A percentile compares a stretch with the other conserved stretches of the same genome.
Evolutionary conservation across 1,140 invertebrate species (phyloP).

Genomic region (Rhopalosiphum maidis): DNA sequence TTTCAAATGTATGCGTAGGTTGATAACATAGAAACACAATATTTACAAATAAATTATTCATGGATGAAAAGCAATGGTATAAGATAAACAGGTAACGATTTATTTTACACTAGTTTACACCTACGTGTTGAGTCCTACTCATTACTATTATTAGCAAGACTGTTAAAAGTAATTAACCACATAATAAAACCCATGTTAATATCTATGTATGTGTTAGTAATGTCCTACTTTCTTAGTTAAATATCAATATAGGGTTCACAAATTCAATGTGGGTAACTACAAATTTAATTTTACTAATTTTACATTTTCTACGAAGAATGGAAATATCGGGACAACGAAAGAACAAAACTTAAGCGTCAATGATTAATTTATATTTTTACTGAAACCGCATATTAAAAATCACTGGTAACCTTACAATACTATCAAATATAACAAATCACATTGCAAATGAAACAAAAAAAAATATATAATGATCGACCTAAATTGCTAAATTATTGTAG

Average conservation of each 20-base stretch:
- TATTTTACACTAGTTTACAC: not conserved
- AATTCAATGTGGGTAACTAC: not conserved
- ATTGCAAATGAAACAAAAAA: too few species aligned
- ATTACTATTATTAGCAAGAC: not conserved
- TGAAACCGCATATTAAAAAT: too few species aligned
- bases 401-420: not conserved
- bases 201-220: not conserved
- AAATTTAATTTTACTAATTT: not conserved
- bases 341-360: not conserved
- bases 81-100: not conserved
- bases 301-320: not conserved
- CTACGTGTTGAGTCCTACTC: not conserved
- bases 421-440: too few species aligned
- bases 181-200: not conserved
- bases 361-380: not conserved
- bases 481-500: too few species aligned
- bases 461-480: too few species aligned
- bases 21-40: not conserved
- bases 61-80: not conserved
- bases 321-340: not conserved
- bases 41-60: not conserved
- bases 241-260: not conserved
- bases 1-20: not conserved
- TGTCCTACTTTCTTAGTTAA: accelerated
- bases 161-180: not conserved